Evolutionary conservation across 2,888 invertebrate species (phyloP), one percentile per base, ranked within the genome.

Genomic region (Drosophila crucigera): DNA sequence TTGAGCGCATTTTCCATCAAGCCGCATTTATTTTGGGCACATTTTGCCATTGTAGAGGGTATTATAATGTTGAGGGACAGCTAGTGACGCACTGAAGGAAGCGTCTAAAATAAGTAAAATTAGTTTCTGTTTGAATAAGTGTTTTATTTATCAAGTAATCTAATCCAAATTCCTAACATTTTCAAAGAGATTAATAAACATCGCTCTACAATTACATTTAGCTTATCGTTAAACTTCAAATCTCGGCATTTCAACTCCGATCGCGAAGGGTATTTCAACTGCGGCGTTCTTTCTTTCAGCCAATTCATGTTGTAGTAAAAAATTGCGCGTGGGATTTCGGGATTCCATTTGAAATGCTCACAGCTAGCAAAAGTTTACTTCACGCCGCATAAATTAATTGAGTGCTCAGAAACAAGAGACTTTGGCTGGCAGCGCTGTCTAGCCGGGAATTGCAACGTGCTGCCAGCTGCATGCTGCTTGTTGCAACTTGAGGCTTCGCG

Each of bases 351-450:
- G 66, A 71, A 80, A 76, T 71, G 47, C 62, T 47, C 49, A 53
- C 28, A 33, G 30, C 52, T 10, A 52, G 43, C 11, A 41, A 49
- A 65, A 84, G 68, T 85, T 81, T 59, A 75, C 73, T 80, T 79
- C 75, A 73, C 83, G 73, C 76, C 83, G 83, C 84, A 85, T 87
- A 87, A 83, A 84, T 87, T 87, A 87, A 85, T 82, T 82, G 83
- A 86, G 73, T 73, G 77, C 68, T 71, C 75, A 73, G 47, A 47
- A 71, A 67, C 60, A 35, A 54, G 60, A 60, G 33, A 55, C 76
- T 59, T 55, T 74, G 68, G 64, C 72, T 68, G 64, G 55, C 55
- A 55, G 28, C 61, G 58, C 31, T 33, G 59, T 78, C 78, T 78
- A 68, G 78, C 53, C 64, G 31, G 33, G 30, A 30, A 41, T 25